Evolutionary conservation across 1,140 invertebrate genomes (phyloP).

Genomic region (Catajapyx aquilonaris): DNA sequence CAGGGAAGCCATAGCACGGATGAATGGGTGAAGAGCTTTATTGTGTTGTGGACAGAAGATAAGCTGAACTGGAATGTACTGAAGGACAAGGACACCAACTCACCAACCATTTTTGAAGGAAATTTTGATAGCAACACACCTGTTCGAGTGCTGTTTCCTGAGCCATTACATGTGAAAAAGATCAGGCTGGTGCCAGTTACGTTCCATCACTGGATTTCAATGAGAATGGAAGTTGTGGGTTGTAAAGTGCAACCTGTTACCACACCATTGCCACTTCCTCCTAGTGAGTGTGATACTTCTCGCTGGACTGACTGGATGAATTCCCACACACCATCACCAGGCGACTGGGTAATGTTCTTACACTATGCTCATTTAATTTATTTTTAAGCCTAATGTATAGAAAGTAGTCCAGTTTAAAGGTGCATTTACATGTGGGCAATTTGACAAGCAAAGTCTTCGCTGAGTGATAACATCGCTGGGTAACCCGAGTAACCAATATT

Average conservation of each 20-base stretch:
- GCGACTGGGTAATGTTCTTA: conserved; percentile 12
- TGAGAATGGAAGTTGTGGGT: conserved; percentile 21
- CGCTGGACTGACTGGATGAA: conserved; percentile 21
- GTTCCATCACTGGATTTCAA: conserved; percentile 17
- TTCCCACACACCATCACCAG: conserved; percentile 13
- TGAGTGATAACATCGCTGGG: too few relatives aligned
- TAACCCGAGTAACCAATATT: too few relatives aligned
- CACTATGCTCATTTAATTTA: too few relatives aligned
- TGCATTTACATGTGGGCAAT: too few relatives aligned
- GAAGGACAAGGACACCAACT: conserved; percentile 7
- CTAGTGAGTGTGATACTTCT: too few relatives aligned
- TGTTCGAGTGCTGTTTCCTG: conserved; percentile 16
- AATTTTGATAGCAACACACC: conserved; percentile 16
- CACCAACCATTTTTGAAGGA: conserved; percentile 16
- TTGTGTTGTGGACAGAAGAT: conserved; percentile 16
- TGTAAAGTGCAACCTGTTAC: conserved; percentile 14
- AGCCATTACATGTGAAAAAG: conserved; percentile 16
- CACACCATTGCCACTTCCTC: too few relatives aligned
- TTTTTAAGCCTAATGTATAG: too few relatives aligned
- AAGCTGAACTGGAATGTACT: conserved; percentile 14
- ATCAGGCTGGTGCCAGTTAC: conserved; percentile 18
- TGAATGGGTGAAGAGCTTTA: conserved; percentile 18
- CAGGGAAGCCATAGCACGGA: conserved; percentile 16
- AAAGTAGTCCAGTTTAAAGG: too few relatives aligned
- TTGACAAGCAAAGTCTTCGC: too few relatives aligned